phyloP scores from a whole-genome alignment of 2,797 vertebrate species.

The Vultur gryphus region DNA sequence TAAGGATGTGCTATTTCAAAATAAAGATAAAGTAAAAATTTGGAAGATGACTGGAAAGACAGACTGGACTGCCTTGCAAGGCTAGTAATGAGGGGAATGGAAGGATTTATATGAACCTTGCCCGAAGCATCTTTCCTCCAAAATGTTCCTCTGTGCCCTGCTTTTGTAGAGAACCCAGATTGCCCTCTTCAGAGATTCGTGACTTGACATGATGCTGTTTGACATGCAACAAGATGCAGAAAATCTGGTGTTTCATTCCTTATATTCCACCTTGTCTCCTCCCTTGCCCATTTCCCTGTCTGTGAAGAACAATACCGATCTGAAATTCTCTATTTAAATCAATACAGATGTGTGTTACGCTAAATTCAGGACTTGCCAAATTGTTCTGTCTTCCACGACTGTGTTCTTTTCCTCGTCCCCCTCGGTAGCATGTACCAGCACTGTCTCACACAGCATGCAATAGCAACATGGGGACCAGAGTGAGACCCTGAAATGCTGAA shows the following conservation, averaged over 20 bases:
- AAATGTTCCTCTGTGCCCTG: not conserved
- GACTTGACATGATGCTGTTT: not conserved
- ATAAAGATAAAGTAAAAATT: not conserved
- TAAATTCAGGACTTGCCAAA: not conserved
- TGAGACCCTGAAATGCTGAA: not conserved
- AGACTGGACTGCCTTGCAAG: not conserved
- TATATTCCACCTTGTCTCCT: not conserved
- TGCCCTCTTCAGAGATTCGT: not conserved
- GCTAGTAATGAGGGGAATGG: not conserved
- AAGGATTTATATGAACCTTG: not conserved
- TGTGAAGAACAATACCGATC: not conserved
- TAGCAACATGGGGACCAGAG: not conserved
- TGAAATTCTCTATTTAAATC: not conserved
- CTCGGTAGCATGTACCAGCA: not conserved
- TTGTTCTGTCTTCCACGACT: fast-evolving
- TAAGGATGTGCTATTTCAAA: not conserved
- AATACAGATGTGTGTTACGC: not conserved
- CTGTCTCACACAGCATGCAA: fast-evolving
- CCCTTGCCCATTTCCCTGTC: not conserved
- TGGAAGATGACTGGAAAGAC: not conserved
- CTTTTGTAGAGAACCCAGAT: not conserved
- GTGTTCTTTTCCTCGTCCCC: not conserved
- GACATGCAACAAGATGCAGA: not conserved
- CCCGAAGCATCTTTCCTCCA: not conserved
- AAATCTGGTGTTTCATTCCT: not conserved